A percentile compares a stretch with the other conserved stretches of the same genome.
These are phyloP conservation scores for Lineus longissimus DNA, from an alignment of 1,140 invertebrate species.

Conservation along the genomic window DNA sequence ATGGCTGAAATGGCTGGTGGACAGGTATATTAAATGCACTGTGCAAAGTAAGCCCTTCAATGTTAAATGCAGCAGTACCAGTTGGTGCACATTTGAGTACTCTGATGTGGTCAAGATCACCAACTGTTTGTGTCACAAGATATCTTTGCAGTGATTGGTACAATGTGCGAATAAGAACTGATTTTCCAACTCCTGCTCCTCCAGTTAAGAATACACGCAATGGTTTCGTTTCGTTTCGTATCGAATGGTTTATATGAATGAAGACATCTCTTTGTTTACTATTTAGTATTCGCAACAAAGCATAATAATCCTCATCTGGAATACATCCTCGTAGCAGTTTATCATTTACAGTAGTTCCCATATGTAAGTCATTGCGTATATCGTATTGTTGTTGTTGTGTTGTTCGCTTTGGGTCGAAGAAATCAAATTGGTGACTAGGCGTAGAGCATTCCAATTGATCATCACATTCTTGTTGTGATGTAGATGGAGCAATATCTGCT, in stretches of 20 bases:
- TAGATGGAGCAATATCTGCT: constrained; percentile 11
- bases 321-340: constrained; percentile 6
- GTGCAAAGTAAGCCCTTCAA: constrained; percentile 22
- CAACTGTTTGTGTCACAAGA: constrained; percentile 17
- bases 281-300: neutral
- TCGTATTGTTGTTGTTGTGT: constrained; percentile 13
- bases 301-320: neutral
- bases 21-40: constrained; percentile 24
- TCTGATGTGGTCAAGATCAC: constrained; percentile 20
- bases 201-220: constrained; percentile 20
- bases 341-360: neutral
- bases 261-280: neutral
- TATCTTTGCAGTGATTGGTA: constrained; percentile 19
- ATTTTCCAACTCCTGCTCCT: constrained; percentile 28
- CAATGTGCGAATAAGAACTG: constrained; percentile 19
- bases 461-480: constrained; percentile 9
- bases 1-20: constrained; percentile 9
- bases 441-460: neutral
- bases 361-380: constrained; percentile 15
- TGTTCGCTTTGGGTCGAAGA: constrained; percentile 1
- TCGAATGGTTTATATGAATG: constrained; percentile 6
- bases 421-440: neutral
- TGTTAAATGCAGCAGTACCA: constrained; percentile 24
- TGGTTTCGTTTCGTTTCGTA: constrained; percentile 7
- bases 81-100: constrained; percentile 21